Percentiles rank a stretch among this genome's conserved stretches.
These are phyloP conservation scores for Nebria brevicollis DNA, from an alignment of 2,888 invertebrate species.

Conservation along the genomic window DNA sequence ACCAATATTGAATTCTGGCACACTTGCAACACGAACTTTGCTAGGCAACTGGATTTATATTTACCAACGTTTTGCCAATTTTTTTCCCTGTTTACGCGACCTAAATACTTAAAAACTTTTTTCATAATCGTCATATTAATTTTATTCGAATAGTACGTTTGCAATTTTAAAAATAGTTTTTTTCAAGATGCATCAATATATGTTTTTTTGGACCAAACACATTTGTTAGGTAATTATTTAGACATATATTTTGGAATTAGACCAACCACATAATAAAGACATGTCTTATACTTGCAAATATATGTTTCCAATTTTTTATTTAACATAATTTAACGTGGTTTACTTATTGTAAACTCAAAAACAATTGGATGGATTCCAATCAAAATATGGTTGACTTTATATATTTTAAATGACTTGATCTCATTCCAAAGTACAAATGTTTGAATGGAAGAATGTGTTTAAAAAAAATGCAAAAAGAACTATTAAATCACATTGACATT, in stretches of 20 bases:
- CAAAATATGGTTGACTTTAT: neutral
- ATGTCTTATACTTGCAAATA: neutral
- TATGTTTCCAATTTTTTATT: neutral
- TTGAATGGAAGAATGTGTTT: neutral
- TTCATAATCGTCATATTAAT: conserved; percentile 44
- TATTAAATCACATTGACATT: neutral
- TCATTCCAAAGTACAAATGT: neutral
- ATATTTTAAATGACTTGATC: neutral
- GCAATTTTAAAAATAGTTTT: neutral
- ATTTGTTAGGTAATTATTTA: neutral
- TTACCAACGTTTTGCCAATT: conserved; percentile 39
- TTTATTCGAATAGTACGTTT: neutral
- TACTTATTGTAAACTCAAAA: neutral
- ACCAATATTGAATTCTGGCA: conserved; percentile 23
- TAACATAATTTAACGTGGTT: neutral
- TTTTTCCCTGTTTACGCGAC: conserved; percentile 48
- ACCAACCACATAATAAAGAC: neutral
- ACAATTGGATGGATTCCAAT: conserved; percentile 6
- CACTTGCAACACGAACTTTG: conserved; percentile 30
- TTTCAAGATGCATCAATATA: neutral
- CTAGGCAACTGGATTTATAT: conserved; percentile 43
- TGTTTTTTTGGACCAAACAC: neutral
- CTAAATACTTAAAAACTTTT: conserved; percentile 50
- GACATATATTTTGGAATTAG: neutral
- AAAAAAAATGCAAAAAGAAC: neutral